phyloP scores from a whole-genome alignment of 2,797 vertebrate species.

The Halcyon smyrnensis region DNA sequence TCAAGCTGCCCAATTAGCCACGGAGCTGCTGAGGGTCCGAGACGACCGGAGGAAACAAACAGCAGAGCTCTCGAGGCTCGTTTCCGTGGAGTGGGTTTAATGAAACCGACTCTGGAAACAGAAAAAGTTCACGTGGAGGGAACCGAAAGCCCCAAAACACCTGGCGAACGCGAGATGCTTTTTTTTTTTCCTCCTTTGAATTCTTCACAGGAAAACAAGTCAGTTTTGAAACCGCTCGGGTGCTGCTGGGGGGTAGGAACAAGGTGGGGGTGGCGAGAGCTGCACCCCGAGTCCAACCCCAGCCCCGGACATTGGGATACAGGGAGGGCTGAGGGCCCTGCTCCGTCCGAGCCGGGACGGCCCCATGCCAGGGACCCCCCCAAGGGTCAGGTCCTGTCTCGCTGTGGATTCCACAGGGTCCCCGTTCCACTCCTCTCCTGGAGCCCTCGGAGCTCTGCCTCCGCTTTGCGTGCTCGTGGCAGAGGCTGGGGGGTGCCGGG shows the following conservation, averaged over 20 bases:
- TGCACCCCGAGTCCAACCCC: too few relatives aligned
- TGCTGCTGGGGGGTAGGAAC: neutral
- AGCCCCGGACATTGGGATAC: rapidly evolving
- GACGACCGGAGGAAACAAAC: neutral
- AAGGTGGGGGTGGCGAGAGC: neutral
- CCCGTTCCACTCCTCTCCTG: neutral
- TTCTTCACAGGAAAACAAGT: neutral
- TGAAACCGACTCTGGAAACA: neutral
- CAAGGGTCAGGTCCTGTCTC: neutral
- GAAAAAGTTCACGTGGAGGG: neutral
- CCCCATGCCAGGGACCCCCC: too few relatives aligned
- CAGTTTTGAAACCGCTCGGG: neutral
- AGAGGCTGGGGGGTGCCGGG: neutral
- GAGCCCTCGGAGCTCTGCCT: neutral
- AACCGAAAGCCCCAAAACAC: neutral
- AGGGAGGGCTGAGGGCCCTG: neutral
- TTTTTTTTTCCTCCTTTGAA: neutral
- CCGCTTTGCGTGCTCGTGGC: too few relatives aligned
- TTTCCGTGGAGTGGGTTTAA: neutral
- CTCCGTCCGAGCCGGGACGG: neutral
- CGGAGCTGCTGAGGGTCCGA: neutral
- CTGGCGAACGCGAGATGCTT: neutral
- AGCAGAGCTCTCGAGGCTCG: neutral
- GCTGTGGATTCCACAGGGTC: neutral
- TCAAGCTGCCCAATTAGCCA: neutral